Conservation (phyloP, 2,113 vertebrate species). For the Psophia crepitans region DNA sequence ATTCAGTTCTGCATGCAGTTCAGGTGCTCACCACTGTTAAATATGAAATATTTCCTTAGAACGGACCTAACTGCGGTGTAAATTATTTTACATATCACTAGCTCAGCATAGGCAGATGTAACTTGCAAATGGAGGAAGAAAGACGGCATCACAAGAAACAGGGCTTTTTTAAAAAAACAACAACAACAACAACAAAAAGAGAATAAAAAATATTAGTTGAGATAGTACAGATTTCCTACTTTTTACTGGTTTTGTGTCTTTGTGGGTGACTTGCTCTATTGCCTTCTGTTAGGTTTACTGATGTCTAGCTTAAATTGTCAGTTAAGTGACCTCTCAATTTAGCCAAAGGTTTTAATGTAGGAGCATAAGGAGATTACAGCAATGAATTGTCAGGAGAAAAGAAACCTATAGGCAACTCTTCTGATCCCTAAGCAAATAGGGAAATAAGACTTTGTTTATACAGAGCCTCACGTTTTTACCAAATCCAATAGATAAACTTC, state of each 20-base stretch:
- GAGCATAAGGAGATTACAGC: neutral
- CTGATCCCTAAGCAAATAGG: neutral
- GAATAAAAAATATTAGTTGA: neutral
- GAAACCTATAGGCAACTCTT: neutral
- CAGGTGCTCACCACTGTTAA: neutral
- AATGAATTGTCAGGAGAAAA: neutral
- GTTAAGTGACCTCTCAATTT: neutral
- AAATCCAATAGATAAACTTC: neutral
- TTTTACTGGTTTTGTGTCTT: neutral
- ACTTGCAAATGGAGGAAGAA: neutral
- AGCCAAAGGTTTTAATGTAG: neutral
- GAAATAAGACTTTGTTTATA: neutral
- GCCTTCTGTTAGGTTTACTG: neutral
- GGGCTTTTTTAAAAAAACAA: too few species aligned
- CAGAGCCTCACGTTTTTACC: neutral
- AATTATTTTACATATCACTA: neutral
- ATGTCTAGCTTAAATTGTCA: neutral
- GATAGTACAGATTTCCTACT: neutral
- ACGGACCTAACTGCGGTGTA: neutral
- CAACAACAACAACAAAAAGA: too few species aligned
- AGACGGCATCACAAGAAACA: neutral
- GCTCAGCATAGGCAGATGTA: neutral
- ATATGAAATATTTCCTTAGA: neutral
- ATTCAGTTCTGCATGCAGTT: neutral
- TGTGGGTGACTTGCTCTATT: neutral